Percentiles rank a stretch among this genome's conserved stretches.
phyloP scores from a whole-genome alignment of 2,113 vertebrate species.

The Herpetotheres cachinnans region DNA sequence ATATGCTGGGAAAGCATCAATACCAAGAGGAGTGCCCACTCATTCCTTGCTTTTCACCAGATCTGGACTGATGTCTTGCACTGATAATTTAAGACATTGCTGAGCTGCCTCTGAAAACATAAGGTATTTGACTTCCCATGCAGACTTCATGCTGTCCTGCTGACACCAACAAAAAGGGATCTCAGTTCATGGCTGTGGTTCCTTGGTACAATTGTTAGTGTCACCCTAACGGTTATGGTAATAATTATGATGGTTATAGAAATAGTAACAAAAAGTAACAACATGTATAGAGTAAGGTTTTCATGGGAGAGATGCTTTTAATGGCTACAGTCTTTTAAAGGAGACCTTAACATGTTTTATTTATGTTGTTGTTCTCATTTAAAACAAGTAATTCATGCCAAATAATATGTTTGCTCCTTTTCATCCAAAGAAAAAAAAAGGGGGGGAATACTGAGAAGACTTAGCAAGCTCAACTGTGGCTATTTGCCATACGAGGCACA shows the following conservation, averaged over 20 bases:
- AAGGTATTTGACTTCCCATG: not conserved
- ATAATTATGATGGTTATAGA: not conserved
- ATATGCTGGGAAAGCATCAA: not conserved
- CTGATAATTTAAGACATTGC: not conserved
- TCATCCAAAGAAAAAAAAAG: not conserved
- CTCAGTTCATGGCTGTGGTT: not conserved
- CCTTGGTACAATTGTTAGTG: not conserved
- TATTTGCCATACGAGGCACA: not conserved
- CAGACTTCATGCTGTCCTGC: not conserved
- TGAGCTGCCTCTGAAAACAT: not conserved
- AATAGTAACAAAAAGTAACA: not conserved
- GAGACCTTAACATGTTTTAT: not conserved
- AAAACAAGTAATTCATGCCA: not conserved
- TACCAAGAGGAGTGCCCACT: not conserved
- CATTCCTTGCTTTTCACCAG: not conserved
- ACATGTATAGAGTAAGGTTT: not conserved
- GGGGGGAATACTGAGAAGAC: not conserved
- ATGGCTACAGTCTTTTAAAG: not conserved
- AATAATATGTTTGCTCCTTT: not conserved
- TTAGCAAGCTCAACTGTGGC: not conserved
- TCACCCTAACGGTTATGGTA: not conserved
- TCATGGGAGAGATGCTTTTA: not conserved
- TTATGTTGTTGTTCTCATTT: not conserved
- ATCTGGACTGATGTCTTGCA: not conserved
- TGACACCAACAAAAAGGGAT: not conserved